Conservation (phyloP, 2,797 vertebrate genomes). For the Poecile montanus region DNA sequence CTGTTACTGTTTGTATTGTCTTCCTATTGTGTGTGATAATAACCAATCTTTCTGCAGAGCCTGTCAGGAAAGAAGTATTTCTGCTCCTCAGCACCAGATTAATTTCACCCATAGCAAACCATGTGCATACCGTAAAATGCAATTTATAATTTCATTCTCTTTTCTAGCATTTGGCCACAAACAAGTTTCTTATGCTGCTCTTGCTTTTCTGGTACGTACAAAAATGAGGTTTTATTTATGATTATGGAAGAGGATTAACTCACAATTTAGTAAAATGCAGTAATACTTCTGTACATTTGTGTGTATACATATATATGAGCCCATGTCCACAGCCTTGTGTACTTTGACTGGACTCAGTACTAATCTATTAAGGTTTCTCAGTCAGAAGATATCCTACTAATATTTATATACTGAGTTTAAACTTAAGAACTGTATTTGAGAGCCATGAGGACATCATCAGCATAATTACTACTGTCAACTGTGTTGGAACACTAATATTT, state of each 20-base stretch:
- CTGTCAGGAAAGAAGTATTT: constrained; percentile 8
- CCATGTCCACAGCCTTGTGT: not conserved
- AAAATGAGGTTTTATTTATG: not conserved
- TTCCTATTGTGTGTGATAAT: not conserved
- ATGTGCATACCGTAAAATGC: not conserved
- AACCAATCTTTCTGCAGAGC: not conserved
- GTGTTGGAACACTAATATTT: not conserved
- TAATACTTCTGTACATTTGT: not conserved
- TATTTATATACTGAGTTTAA: not conserved
- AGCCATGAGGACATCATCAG: not conserved
- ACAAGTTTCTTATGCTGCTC: constrained; percentile 75
- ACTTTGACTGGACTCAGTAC: not conserved
- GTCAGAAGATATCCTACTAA: not conserved
- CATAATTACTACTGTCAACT: not conserved
- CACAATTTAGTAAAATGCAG: not conserved
- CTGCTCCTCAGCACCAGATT: not conserved
- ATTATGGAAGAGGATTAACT: not conserved
- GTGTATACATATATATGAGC: not conserved
- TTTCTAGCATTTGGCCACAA: constrained; percentile 79
- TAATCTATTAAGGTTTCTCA: not conserved
- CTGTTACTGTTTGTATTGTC: not conserved
- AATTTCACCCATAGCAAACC: constrained; percentile 1
- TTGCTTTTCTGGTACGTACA: constrained; percentile 80
- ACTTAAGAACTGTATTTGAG: not conserved
- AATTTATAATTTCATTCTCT: constrained; percentile 44